Evolutionary conservation across 2,113 vertebrate genomes (phyloP), one percentile per base, ranked within the genome.

Genomic region (Epinephelus moara): DNA sequence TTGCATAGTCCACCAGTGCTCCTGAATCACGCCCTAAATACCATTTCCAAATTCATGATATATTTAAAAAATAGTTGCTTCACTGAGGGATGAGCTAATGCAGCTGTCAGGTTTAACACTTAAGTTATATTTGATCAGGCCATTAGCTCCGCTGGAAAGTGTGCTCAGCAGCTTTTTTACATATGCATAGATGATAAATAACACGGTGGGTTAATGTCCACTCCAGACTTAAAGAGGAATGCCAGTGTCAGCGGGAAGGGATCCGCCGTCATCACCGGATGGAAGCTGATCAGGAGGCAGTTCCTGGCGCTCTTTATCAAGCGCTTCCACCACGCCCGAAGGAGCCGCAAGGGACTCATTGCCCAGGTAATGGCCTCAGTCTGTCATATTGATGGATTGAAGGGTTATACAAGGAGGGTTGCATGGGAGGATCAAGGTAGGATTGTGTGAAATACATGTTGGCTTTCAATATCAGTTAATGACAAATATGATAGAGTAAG

Each of bases 341-440:
- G 98, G 88, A 99, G 98, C 92, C 94, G 98, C 78, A 99, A 99
- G 82, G 98, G 98, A 67, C 97, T 99, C 91, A 96, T 99, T 85
- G 98, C 98, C 70, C 98, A 99, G 97, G 98, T 99, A 93, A 96
- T 95, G 87, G 83, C 85, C 85, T 76, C 89, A n/a, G 89, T 90
- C 88, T 87, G 88, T 92, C 90, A 92, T 47, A 40, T 70, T 92
- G 93, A 94, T 91, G 82, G 77, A 93, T 92, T 78, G 77, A 90
- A 84, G 87, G 89, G 75, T 89, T 81, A 70, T 7, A 69, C 50
- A 56, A 15, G 75, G 68, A 76, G 53, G 62, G 76, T 40, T 90
- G 63, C 80, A 40, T 53, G 76, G 86, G 90, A 78, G 84, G 91
- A 92, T 92, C 82, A 85, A 87, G 75, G 85, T 69, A 77, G 64